Evolutionary conservation across 2,888 invertebrate species (phyloP).

Genomic region (Tenthredo mesomela): DNA sequence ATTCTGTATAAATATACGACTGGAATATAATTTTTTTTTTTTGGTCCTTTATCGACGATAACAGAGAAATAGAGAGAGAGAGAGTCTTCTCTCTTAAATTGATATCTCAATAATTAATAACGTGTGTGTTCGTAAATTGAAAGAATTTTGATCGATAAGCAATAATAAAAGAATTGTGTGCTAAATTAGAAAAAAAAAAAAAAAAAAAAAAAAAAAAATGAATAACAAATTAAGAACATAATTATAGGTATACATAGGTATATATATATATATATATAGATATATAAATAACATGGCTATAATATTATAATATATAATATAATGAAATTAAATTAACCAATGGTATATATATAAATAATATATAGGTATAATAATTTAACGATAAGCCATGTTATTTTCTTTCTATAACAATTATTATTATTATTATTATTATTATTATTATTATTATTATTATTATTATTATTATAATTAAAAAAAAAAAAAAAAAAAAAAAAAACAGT

Average conservation of each 20-base stretch:
- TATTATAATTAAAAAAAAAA: too few relatives aligned
- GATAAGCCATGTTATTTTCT: too few relatives aligned
- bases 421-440: too few relatives aligned
- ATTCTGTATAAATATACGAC: background rate
- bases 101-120: background rate
- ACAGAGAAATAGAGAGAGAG: background rate
- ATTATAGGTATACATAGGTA: too few relatives aligned
- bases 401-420: too few relatives aligned
- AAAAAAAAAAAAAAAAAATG: too few relatives aligned
- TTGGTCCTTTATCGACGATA: background rate
- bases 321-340: too few relatives aligned
- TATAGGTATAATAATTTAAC: too few relatives aligned
- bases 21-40: background rate
- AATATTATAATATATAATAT: too few relatives aligned
- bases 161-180: constrained; percentile 22
- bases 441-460: too few relatives aligned
- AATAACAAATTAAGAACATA: background rate
- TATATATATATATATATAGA: background rate
- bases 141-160: constrained; percentile 48
- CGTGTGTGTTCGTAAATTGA: constrained; percentile 33
- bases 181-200: background rate
- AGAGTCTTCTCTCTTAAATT: background rate
- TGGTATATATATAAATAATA: too few relatives aligned
- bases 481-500: too few relatives aligned
- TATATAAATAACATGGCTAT: background rate